Evolutionary conservation across 1,140 invertebrate species (phyloP), one percentile per base, ranked within the genome.

Genomic region (Aphidius ervi): DNA sequence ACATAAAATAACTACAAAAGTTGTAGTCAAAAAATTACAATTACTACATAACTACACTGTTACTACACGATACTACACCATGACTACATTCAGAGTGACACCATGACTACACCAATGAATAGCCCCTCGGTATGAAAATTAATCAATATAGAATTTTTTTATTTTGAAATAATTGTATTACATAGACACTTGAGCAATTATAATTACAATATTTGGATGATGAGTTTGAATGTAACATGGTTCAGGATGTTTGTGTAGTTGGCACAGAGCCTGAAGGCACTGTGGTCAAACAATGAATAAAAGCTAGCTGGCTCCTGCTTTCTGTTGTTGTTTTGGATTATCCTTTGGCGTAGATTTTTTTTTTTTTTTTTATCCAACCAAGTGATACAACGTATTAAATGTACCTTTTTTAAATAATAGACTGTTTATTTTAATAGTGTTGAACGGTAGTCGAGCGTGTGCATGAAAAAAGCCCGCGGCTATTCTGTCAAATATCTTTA

Each of bases 381-480:
- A 48, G 50, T 54, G 55, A 62, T 65, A 70, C 68, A 72, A 70
- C 67, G 72, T 58, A 71, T 73, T 74, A 73, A 62, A 65, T 46
- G 59, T 52, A 10, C 58, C 59, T 62, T 61, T 61, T 60, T 50
- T 56, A 56, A 59, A 73, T 71, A 74, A 75, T 73, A 58, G 71
- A 65, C 61, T 77, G 70, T 77, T 77, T 75, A 75, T 74, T 74
- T 77, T 72, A 72, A 70, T 70, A 72, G 68, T 48, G 66, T 63
- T 61, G 46, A 69, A 69, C 67, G 67, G 63, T 63, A 55, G 63
- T 66, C 31, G 50, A 55, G 48, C 61, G 46, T 57, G 10, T 9
- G 31, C 49, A 46, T 58, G 60, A 56, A 46, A 42, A 7, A 50
- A 57, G 56, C 61, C 57, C 31, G 23, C 37, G 54, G 39, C 59